Conservation (phyloP, 2,113 vertebrate species). For the Enhydra lutris region DNA sequence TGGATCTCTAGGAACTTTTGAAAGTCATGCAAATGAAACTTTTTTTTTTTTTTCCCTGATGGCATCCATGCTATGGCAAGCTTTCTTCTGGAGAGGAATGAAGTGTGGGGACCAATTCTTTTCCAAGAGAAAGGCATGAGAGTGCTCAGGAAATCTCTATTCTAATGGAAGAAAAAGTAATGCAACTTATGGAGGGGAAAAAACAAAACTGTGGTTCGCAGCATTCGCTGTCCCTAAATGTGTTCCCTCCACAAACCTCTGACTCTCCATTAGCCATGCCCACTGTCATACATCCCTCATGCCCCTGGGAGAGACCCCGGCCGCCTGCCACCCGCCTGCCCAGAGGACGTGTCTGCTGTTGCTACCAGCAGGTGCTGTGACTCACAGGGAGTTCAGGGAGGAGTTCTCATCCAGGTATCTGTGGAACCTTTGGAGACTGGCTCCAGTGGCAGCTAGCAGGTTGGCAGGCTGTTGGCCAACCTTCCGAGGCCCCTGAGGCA, state of each 20-base stretch:
- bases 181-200: rapidly evolving
- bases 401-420: not conserved
- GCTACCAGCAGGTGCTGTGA: not conserved
- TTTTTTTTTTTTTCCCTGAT: not conserved
- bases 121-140: not conserved
- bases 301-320: not conserved
- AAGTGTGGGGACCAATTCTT: conserved; percentile 1
- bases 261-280: not conserved
- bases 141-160: not conserved
- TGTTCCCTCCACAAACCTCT: not conserved
- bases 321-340: not conserved
- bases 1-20: not conserved
- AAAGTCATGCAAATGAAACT: not conserved
- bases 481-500: not conserved
- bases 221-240: conserved; percentile 19
- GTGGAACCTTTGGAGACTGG: not conserved
- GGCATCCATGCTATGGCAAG: not conserved
- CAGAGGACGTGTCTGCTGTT: not conserved
- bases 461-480: not conserved
- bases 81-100: not conserved
- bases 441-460: not conserved
- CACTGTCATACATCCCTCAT: not conserved
- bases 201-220: not conserved
- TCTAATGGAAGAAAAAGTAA: not conserved
- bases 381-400: not conserved